phyloP scores from a whole-genome alignment of 2,797 vertebrate species.

The Eidolon dupreanum region DNA sequence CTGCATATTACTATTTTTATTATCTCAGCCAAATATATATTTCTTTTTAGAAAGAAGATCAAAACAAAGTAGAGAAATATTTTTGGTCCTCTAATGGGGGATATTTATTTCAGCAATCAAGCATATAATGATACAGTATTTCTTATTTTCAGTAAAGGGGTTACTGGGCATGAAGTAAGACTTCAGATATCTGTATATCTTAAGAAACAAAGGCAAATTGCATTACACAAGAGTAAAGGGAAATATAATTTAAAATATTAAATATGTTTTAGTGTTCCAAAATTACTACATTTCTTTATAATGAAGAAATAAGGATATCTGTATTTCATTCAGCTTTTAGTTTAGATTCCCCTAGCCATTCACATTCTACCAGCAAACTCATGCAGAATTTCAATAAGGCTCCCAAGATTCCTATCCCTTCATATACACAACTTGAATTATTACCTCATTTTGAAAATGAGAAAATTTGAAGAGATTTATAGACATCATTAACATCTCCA shows the following conservation, averaged over 20 bases:
- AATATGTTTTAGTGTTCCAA: neutral
- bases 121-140: neutral
- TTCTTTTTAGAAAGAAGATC: neutral
- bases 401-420: neutral
- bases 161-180: neutral
- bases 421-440: neutral
- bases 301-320: neutral
- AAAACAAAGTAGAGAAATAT: neutral
- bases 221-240: neutral
- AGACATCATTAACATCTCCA: neutral
- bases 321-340: neutral
- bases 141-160: neutral
- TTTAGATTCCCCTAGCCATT: neutral
- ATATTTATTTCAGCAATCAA: neutral
- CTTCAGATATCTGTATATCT: neutral
- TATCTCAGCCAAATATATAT: neutral
- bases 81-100: neutral
- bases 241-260: neutral
- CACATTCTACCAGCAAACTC: neutral
- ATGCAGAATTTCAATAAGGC: neutral
- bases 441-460: neutral
- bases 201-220: neutral
- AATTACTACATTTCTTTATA: neutral
- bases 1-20: neutral
- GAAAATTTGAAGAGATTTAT: neutral